phyloP scores from a whole-genome alignment of 2,797 vertebrate genomes.

The Oophaga sylvatica region DNA sequence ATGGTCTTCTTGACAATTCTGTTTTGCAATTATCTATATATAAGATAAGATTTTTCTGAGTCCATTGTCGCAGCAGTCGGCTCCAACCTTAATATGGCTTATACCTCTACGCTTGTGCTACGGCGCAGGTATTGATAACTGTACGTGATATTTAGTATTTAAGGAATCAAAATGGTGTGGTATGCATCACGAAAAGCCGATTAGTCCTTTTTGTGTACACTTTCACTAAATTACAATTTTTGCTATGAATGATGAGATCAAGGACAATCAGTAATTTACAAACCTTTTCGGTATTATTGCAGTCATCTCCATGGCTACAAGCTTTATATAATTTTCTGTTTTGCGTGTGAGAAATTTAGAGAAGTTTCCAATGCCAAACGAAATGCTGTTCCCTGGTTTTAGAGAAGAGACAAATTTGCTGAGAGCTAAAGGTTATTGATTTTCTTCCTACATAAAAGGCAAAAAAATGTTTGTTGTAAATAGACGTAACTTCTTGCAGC shows the following conservation, averaged over 20 bases:
- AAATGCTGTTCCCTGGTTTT: background rate
- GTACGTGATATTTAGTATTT: too few species aligned
- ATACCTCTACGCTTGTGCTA: background rate
- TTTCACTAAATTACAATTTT: background rate
- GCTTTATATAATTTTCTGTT: background rate
- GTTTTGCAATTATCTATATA: constrained; percentile 1
- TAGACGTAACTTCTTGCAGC: background rate
- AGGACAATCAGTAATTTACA: background rate
- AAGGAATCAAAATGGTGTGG: background rate
- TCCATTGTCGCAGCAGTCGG: constrained; percentile 7
- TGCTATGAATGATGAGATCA: background rate
- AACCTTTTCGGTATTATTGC: background rate
- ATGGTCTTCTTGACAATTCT: constrained; percentile 17
- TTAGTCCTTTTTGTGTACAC: background rate
- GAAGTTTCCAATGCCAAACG: background rate
- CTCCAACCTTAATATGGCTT: background rate
- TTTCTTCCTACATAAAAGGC: background rate
- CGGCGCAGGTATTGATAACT: too few species aligned
- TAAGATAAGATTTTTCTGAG: constrained; percentile 36
- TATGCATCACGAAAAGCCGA: background rate
- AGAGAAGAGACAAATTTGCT: constrained; percentile 2
- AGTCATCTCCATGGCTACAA: background rate
- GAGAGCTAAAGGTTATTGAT: constrained; percentile 15
- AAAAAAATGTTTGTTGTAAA: background rate
- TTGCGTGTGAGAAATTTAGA: background rate